These are phyloP conservation scores for Eupithecia abbreviata DNA, from an alignment of 2,888 invertebrate genomes.

Conservation along the genomic window DNA sequence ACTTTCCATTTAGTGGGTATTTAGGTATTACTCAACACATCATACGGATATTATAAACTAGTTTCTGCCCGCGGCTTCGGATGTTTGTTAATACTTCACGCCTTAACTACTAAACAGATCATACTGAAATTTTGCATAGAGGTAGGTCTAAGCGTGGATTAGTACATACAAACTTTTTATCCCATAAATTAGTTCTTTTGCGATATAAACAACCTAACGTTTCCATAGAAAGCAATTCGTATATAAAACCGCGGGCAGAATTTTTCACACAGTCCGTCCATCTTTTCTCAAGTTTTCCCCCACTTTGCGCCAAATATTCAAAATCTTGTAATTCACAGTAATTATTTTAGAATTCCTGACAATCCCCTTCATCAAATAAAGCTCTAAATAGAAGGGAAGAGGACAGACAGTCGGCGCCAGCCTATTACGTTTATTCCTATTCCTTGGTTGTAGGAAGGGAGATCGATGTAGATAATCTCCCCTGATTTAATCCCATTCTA, in stretches of 20 bases:
- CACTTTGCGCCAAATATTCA: neutral
- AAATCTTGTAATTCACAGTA: neutral
- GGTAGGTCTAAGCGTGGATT: no score
- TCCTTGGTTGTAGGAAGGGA: slow-evolving; percentile 12
- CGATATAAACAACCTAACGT: neutral
- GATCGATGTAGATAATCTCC: neutral
- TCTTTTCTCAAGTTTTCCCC: neutral
- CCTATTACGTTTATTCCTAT: slow-evolving; percentile 32
- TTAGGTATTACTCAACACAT: neutral
- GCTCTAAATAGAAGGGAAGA: slow-evolving; percentile 26
- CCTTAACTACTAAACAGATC: no score
- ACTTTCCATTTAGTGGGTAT: neutral
- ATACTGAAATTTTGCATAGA: no score
- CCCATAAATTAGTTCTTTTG: no score
- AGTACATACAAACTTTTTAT: no score
- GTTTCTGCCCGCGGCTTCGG: no score
- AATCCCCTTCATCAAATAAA: slow-evolving; percentile 22
- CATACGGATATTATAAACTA: neutral
- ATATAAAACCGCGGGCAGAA: no score
- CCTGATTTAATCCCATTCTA: neutral
- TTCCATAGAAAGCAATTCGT: neutral
- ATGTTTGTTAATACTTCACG: neutral
- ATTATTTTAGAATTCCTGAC: slow-evolving; percentile 16
- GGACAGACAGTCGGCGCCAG: slow-evolving; percentile 35
- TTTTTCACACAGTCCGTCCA: neutral